A percentile compares a stretch with the other conserved stretches of the same genome.
phyloP scores from a whole-genome alignment of 2,888 invertebrate species.

The Caenorhabditis imperialis region DNA sequence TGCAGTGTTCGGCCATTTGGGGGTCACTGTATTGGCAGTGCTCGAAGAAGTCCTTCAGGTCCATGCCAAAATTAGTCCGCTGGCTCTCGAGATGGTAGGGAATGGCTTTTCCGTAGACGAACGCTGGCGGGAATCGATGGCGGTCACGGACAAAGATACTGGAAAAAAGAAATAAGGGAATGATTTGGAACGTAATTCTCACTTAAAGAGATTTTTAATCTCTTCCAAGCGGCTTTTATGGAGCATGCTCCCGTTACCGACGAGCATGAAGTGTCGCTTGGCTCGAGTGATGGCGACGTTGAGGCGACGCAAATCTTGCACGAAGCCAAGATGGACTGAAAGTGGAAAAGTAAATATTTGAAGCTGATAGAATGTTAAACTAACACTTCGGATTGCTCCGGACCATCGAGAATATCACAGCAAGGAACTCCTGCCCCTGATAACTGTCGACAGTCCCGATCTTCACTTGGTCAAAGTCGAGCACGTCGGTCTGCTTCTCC shows the following conservation, averaged over 20 bases:
- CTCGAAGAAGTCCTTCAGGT: too few relatives aligned
- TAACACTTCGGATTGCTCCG: conserved; percentile 21
- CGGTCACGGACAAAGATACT: too few relatives aligned
- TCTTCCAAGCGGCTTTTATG: neutral
- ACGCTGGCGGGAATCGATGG: too few relatives aligned
- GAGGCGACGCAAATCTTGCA: conserved; percentile 14
- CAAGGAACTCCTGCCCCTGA: conserved; percentile 38
- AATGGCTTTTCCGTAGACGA: too few relatives aligned
- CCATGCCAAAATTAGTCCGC: too few relatives aligned
- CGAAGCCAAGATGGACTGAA: conserved; percentile 26
- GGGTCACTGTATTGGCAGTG: too few relatives aligned
- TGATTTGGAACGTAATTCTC: too few relatives aligned
- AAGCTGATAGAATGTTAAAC: too few relatives aligned
- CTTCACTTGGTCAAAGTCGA: neutral
- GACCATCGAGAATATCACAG: conserved; percentile 34
- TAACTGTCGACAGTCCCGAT: conserved; percentile 30
- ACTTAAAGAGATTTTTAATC: conserved; percentile 5
- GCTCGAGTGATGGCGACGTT: conserved; percentile 46
- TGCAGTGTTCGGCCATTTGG: too few relatives aligned
- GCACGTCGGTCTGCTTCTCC: neutral
- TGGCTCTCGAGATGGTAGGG: too few relatives aligned
- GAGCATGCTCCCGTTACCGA: conserved; percentile 35
- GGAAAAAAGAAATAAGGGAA: too few relatives aligned
- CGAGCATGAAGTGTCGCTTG: conserved; percentile 19
- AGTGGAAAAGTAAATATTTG: too few relatives aligned